A percentile compares a stretch with the other conserved stretches of the same genome.
Conservation (phyloP, 2,888 invertebrate species). For the Pseudococcus viburni region DNA sequence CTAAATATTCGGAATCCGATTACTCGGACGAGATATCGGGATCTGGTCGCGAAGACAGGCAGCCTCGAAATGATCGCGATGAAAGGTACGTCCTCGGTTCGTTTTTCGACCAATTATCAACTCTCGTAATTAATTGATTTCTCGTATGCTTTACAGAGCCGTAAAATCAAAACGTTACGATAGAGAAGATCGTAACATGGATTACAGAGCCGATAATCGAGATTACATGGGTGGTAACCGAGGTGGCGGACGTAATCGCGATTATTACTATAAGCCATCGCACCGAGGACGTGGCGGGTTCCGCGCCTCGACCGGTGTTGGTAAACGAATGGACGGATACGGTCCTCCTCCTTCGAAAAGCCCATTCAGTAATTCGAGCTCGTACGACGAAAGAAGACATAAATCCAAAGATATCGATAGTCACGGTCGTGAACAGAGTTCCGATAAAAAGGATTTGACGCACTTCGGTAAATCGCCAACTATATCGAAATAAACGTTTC, state of each 20-base stretch:
- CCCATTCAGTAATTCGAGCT: not conserved
- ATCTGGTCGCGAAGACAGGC: conserved; percentile 59
- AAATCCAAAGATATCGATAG: conserved; percentile 28
- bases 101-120: not conserved
- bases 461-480: not conserved
- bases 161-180: conserved; percentile 60
- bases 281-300: conserved; percentile 58
- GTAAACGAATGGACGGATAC: conserved; percentile 62
- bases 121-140: not conserved
- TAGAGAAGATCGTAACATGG: conserved; percentile 61
- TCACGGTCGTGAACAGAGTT: conserved; percentile 33
- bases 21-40: conserved; percentile 62
- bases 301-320: conserved; percentile 1
- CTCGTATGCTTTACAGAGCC: not conserved
- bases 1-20: conserved; percentile 64
- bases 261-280: conserved; percentile 59
- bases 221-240: conserved; percentile 56
- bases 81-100: not conserved
- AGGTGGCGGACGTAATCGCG: conserved; percentile 51
- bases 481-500: not conserved
- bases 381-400: conserved; percentile 57
- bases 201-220: conserved; percentile 59
- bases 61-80: conserved; percentile 44
- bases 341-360: conserved; percentile 55
- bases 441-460: conserved; percentile 51